phyloP scores from a whole-genome alignment of 2,888 invertebrate genomes.

The Plebejus argus region DNA sequence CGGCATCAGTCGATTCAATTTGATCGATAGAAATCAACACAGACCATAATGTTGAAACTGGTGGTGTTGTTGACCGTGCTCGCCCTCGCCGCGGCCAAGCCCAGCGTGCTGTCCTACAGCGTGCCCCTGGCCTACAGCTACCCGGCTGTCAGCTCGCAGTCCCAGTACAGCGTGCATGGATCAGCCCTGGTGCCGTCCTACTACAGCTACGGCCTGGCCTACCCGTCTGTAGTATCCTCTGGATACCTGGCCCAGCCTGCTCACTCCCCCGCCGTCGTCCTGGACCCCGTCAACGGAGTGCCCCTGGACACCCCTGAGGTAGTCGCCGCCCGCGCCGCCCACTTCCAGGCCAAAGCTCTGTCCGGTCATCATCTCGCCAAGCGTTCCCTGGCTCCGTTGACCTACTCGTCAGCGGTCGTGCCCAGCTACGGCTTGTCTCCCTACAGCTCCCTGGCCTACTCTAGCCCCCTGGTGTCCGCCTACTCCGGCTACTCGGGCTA shows the following conservation, averaged over 20 bases:
- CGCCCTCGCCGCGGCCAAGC: constrained; percentile 81
- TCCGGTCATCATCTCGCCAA: constrained; percentile 69
- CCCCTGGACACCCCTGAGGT: constrained; percentile 76
- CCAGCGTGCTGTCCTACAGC: constrained; percentile 49
- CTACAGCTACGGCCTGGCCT: constrained; percentile 49
- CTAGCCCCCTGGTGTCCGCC: constrained; percentile 44
- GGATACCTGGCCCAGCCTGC: constrained; percentile 58
- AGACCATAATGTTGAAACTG: constrained; percentile 78
- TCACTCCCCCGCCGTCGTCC: constrained; percentile 68
- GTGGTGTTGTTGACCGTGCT: constrained; percentile 83
- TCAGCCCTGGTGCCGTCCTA: constrained; percentile 50
- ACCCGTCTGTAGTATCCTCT: constrained; percentile 46
- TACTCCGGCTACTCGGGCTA: constrained; percentile 47
- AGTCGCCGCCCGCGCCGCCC: constrained; percentile 71
- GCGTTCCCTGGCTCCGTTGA: constrained; percentile 53
- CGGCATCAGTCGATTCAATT: constrained; percentile 68
- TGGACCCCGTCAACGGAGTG: constrained; percentile 69
- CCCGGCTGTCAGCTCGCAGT: constrained; percentile 48
- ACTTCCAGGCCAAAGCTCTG: constrained; percentile 71
- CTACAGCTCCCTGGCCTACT: constrained; percentile 44
- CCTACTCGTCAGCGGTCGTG: constrained; percentile 51
- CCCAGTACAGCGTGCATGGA: constrained; percentile 59
- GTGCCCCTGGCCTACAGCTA: constrained; percentile 56
- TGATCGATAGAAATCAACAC: constrained; percentile 63
- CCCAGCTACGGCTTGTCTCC: constrained; percentile 54